Evolutionary conservation across 2,888 invertebrate genomes (phyloP).

Genomic region (Polydrusus pterygomalis): DNA sequence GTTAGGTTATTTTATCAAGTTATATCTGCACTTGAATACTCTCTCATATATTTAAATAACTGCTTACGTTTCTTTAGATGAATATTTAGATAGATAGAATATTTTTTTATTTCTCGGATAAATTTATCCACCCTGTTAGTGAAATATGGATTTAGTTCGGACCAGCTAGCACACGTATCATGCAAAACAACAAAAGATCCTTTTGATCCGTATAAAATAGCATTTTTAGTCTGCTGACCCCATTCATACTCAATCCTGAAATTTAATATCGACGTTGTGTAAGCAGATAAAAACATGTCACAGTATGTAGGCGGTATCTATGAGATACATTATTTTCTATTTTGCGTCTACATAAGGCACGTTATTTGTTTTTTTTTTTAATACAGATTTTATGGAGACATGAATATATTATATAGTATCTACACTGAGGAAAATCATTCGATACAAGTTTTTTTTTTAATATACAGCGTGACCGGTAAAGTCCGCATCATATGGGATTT

Average conservation of each 20-base stretch:
- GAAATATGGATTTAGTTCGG: slow-evolving; percentile 35
- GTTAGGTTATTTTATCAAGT: no score
- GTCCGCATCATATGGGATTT: no score
- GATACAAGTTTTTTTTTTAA: no score
- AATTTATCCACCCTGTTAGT: slow-evolving; percentile 7
- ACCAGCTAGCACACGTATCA: slow-evolving; percentile 21
- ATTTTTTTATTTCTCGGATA: not conserved
- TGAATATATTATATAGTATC: no score
- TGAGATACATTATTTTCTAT: slow-evolving; percentile 1
- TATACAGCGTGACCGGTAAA: no score
- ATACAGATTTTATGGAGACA: not conserved
- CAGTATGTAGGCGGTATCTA: slow-evolving; percentile 23
- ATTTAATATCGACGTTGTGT: slow-evolving; percentile 45
- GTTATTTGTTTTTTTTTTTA: not conserved
- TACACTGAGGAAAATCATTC: no score
- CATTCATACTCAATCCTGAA: slow-evolving; percentile 43
- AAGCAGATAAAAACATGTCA: slow-evolving; percentile 47
- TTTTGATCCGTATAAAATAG: slow-evolving; percentile 41
- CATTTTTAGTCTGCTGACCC: slow-evolving; percentile 48
- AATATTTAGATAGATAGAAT: no score
- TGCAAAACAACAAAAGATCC: slow-evolving; percentile 38
- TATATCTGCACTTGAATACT: no score
- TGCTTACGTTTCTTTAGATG: no score
- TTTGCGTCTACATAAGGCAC: not conserved
- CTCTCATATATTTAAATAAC: no score